A percentile compares a stretch with the other conserved stretches of the same genome.
These are phyloP conservation scores for Anadara kagoshimensis DNA, from an alignment of 1,140 invertebrate species.

Conservation along the genomic window DNA sequence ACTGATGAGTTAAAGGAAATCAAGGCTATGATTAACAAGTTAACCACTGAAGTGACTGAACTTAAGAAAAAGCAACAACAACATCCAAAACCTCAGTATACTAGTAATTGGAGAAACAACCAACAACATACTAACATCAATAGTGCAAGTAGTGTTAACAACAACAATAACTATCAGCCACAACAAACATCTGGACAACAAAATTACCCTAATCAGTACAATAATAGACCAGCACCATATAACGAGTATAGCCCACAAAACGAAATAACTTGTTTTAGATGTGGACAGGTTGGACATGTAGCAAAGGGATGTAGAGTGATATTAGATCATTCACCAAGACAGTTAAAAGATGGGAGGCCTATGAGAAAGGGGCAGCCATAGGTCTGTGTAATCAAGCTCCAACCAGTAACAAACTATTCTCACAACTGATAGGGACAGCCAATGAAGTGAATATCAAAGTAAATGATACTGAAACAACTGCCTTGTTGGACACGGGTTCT, in stretches of 20 bases:
- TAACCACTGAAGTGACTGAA: neutral
- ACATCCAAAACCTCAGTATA: neutral
- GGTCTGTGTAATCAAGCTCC: neutral
- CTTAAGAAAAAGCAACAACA: neutral
- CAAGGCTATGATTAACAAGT: conserved; percentile 12
- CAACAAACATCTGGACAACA: neutral
- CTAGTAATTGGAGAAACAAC: neutral
- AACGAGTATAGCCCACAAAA: neutral
- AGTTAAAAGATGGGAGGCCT: conserved; percentile 24
- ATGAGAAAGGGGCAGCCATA: conserved; percentile 5
- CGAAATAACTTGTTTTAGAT: conserved; percentile 16
- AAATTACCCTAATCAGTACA: neutral
- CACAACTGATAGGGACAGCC: neutral
- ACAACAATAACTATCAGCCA: neutral
- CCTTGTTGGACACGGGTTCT: conserved; percentile 21
- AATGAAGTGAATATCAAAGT: neutral
- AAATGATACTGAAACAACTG: neutral
- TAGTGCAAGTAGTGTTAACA: neutral
- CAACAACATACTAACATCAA: neutral
- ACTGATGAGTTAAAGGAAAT: neutral
- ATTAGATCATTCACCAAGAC: neutral
- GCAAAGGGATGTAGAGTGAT: conserved; percentile 10
- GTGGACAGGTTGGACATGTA: conserved; percentile 28
- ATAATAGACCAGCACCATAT: neutral
- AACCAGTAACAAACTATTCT: conserved; percentile 2